Evolutionary conservation across 1,140 invertebrate genomes (phyloP).

Genomic region (Sesamia nonagrioides): DNA sequence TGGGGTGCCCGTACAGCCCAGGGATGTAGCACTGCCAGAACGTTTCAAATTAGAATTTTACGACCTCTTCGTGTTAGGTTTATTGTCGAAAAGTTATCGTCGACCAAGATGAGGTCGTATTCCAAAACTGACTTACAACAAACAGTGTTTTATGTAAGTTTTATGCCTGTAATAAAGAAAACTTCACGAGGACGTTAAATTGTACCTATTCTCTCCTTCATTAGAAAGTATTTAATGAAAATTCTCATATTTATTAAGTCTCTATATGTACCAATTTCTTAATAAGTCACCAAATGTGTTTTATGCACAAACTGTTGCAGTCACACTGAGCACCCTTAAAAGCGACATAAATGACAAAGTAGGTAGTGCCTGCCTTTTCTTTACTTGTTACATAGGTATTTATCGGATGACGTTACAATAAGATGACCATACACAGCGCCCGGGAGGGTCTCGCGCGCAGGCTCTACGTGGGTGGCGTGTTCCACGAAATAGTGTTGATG

Average conservation of each 20-base stretch:
- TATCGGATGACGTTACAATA: conserved; percentile 55
- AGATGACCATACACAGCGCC: conserved; percentile 56
- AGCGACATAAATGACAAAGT: background rate
- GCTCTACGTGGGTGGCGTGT: conserved; percentile 67
- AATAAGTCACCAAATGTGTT: too few species aligned
- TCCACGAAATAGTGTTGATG: conserved; percentile 69
- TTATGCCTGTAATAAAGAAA: too few species aligned
- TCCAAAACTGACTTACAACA: too few species aligned
- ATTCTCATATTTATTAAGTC: too few species aligned
- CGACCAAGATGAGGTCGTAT: too few species aligned
- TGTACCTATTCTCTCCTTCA: too few species aligned
- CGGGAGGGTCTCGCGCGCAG: conserved; percentile 53
- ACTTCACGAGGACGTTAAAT: too few species aligned
- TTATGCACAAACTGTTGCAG: too few species aligned
- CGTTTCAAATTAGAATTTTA: conserved; percentile 85
- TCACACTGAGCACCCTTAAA: background rate
- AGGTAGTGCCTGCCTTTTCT: background rate
- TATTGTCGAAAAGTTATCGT: conserved; percentile 84
- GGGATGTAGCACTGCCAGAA: conserved; percentile 40
- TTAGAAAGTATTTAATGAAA: too few species aligned
- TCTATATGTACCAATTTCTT: too few species aligned
- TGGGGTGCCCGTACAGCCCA: too few species aligned
- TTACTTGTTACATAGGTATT: conserved; percentile 21
- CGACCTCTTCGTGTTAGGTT: conserved; percentile 85
- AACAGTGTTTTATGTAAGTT: too few species aligned